phyloP scores from a whole-genome alignment of 1,140 invertebrate genomes.

The Platyscapa corneri region DNA sequence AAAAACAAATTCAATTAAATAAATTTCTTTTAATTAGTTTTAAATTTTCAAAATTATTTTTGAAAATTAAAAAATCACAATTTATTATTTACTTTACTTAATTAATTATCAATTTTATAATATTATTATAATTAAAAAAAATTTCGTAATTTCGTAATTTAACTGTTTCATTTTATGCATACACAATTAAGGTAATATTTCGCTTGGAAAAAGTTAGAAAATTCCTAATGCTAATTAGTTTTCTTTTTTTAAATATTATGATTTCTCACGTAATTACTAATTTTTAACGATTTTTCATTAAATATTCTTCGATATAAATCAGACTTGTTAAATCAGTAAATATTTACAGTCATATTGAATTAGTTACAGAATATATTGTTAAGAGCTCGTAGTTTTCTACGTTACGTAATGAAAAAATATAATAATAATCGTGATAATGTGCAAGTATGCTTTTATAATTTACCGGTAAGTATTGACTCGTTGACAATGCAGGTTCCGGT shows the following conservation, averaged over 20 bases:
- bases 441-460: constrained; percentile 54
- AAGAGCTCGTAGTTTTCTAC: background rate
- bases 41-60: too few relatives aligned
- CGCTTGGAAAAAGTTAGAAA: too few relatives aligned
- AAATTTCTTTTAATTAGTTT: too few relatives aligned
- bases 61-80: too few relatives aligned
- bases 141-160: background rate
- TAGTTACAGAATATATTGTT: background rate
- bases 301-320: background rate
- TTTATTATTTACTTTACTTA: background rate
- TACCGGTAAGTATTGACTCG: constrained; percentile 97
- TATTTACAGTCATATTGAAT: background rate
- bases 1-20: background rate
- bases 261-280: background rate
- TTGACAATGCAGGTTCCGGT: constrained; percentile 94
- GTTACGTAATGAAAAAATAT: background rate
- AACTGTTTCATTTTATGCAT: too few relatives aligned
- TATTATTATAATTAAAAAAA: background rate
- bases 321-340: too few relatives aligned
- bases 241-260: background rate
- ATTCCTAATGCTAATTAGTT: too few relatives aligned
- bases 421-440: background rate
- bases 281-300: background rate
- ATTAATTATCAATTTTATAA: background rate
- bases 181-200: too few relatives aligned